Conservation (phyloP, 2,113 vertebrate genomes). For the Sinocyclocheilus anshuiensis region DNA sequence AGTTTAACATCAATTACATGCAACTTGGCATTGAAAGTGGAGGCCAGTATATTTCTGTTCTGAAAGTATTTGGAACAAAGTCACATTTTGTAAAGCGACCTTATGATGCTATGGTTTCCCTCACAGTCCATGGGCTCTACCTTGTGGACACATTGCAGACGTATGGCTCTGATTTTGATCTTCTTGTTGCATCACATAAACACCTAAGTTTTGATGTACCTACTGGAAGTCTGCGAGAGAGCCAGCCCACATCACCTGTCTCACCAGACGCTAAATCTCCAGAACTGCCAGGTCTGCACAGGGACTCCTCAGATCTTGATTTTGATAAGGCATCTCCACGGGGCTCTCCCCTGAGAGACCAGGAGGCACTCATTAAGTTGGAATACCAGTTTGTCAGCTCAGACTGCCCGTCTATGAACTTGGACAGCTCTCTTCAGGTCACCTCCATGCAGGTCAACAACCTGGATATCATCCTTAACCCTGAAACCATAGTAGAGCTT, state of each 20-base stretch:
- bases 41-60: no score
- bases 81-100: conserved; percentile 94
- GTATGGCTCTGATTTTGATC: conserved; percentile 94
- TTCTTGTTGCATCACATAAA: conserved; percentile 96
- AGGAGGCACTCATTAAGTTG: conserved; percentile 92
- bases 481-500: conserved; percentile 95
- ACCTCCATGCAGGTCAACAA: conserved; percentile 94
- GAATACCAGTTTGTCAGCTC: conserved; percentile 98
- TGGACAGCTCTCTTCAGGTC: conserved; percentile 92
- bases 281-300: conserved; percentile 52
- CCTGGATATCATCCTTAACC: conserved; percentile 96
- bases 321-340: conserved; percentile 63
- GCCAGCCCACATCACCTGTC: conserved; percentile 85
- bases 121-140: conserved; percentile 93
- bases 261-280: conserved; percentile 64
- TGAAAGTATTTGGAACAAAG: conserved; percentile 44
- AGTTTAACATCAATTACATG: no score
- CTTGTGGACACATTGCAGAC: conserved; percentile 96
- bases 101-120: conserved; percentile 90
- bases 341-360: conserved; percentile 75
- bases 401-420: conserved; percentile 93
- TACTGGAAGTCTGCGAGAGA: conserved; percentile 89
- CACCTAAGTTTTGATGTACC: conserved; percentile 94
- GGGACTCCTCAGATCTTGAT: conserved; percentile 50
- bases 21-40: no score